Evolutionary conservation across 2,888 invertebrate species (phyloP), one percentile per base, ranked within the genome.

Genomic region (Calameuta filiformis): DNA sequence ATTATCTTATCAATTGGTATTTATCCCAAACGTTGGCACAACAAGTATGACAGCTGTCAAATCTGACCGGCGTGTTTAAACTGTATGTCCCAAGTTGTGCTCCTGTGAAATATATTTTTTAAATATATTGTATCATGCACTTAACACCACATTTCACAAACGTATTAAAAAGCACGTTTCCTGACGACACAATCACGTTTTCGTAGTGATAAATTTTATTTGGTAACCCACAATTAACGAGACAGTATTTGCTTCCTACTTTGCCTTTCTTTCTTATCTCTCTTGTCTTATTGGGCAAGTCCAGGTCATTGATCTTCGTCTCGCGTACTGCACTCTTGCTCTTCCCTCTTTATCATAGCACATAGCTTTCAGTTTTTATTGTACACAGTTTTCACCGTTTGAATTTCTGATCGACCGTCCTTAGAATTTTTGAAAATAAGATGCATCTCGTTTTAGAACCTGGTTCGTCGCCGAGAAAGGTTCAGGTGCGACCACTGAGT

Each of bases 391-490:
- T 56, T 56, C 56, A 56, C 56, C 23, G 2, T 23, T 23, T 56
- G 23, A 23, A 56, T 56, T 23, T 56, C 23, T 1, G 9, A 23
- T 23, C 56, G 9, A 9, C 2, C 56, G 6, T 23, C 56, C 56
- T 56, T 56, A 9, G 2, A 9, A 23, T 23, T 23, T 15, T 56
- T 56, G 9, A 56, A 56, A 2, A 56, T 9, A 0, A 23, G 0
- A 9, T 9, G 6, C 23, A 2, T 56, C 56, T 81, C 77, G 83
- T 86, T 93, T 1, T 93, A 99, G 98, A 97, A 94, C 99, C 99
- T 81, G 98, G 98, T 88, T 97, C 97, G 88, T 97, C 99, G 77
- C 99, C 99, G 11, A 94, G 96, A 86, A 98, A 98, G 92, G 97
- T 99, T 69, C 96, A 97, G 93, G 98, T 98, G 76, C 94, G 98